Evolutionary conservation across 2,113 vertebrate genomes (phyloP).

Genomic region (Petromus typicus): DNA sequence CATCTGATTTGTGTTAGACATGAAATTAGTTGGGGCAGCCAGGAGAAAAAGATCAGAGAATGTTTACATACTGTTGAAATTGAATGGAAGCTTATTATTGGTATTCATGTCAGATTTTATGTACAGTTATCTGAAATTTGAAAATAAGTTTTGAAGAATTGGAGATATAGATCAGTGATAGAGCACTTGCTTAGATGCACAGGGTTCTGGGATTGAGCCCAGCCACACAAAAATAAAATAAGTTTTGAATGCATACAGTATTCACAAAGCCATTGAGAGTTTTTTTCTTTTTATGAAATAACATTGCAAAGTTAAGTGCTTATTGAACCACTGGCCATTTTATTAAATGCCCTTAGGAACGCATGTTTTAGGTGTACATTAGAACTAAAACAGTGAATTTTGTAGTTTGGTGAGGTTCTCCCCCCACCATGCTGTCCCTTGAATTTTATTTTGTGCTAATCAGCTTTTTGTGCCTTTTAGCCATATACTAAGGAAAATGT

Average conservation of each 20-base stretch:
- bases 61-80: background rate
- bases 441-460: constrained; percentile 18
- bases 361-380: background rate
- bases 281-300: background rate
- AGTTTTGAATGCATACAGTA: background rate
- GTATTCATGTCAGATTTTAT: constrained; percentile 39
- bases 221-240: background rate
- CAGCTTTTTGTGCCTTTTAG: constrained; percentile 22
- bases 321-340: background rate
- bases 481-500: constrained; percentile 54
- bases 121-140: background rate
- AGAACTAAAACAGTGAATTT: constrained; percentile 18
- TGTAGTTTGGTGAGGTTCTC: background rate
- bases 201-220: background rate
- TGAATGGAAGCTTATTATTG: background rate
- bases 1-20: constrained; percentile 11
- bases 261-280: background rate
- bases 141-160: background rate
- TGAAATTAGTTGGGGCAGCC: background rate
- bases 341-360: background rate
- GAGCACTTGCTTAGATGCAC: background rate
- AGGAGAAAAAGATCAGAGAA: constrained; percentile 9
- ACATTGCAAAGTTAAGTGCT: constrained; percentile 3
- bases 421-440: background rate
- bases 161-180: background rate